Evolutionary conservation across 2,888 invertebrate genomes (phyloP).

Genomic region (Lycophotia porphyrea): DNA sequence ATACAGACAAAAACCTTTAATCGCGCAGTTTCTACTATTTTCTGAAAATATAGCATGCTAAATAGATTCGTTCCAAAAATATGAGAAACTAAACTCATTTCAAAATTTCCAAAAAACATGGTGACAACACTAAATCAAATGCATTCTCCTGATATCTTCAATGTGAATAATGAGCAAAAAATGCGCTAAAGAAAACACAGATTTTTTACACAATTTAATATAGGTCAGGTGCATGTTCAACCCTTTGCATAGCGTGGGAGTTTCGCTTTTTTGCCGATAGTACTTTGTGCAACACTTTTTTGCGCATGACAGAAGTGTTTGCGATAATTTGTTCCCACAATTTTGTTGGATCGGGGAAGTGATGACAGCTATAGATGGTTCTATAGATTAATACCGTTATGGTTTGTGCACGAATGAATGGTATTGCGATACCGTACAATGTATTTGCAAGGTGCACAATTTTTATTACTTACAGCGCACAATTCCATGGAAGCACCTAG

Average conservation of each 20-base stretch:
- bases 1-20: not conserved
- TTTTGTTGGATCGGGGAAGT: conserved; percentile 83
- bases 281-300: conserved; percentile 86
- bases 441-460: conserved; percentile 66
- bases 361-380: conserved; percentile 86
- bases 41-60: not conserved
- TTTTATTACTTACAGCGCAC: conserved; percentile 52
- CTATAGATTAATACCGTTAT: conserved; percentile 82
- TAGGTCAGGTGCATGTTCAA: conserved; percentile 90
- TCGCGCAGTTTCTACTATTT: not conserved
- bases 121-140: conserved; percentile 76
- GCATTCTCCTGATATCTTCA: conserved; percentile 78
- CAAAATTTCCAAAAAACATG: conserved; percentile 53
- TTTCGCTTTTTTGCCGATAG: conserved; percentile 77
- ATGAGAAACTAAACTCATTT: not conserved
- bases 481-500: conserved; percentile 46
- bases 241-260: conserved; percentile 89
- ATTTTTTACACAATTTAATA: conserved; percentile 83
- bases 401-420: conserved; percentile 63
- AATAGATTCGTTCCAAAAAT: not conserved
- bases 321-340: conserved; percentile 90
- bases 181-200: conserved; percentile 80
- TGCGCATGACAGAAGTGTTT: conserved; percentile 84
- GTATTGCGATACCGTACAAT: conserved; percentile 60
- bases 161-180: conserved; percentile 87